phyloP scores from a whole-genome alignment of 2,797 vertebrate species.

The Phrynocephalus forsythii region DNA sequence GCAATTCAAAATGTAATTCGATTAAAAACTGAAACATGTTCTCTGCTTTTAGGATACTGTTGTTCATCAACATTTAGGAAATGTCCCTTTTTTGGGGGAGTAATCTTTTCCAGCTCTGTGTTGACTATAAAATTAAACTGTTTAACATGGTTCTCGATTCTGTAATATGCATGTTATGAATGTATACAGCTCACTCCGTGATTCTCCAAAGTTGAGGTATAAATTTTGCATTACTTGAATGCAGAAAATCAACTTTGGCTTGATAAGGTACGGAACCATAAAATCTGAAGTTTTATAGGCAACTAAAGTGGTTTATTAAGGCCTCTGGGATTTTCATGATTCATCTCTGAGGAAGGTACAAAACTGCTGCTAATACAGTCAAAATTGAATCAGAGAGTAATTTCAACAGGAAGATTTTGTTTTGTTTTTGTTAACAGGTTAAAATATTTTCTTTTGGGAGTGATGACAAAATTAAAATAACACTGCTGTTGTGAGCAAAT shows the following conservation, averaged over 20 bases:
- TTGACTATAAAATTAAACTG: background rate
- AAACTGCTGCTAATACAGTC: no score
- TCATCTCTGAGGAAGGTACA: background rate
- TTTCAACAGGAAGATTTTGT: background rate
- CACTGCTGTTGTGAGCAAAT: background rate
- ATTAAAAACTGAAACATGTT: no score
- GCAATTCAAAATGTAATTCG: no score
- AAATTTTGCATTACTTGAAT: background rate
- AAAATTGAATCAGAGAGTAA: no score
- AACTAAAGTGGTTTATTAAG: background rate
- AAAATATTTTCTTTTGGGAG: background rate
- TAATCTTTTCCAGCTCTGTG: no score
- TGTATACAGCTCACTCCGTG: background rate
- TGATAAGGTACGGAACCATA: background rate
- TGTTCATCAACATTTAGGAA: no score
- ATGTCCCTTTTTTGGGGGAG: no score
- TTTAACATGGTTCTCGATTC: no score
- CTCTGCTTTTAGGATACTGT: no score
- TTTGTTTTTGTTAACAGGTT: background rate
- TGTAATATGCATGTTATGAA: background rate
- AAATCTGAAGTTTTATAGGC: background rate
- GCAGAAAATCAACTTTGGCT: background rate
- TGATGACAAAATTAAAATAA: conserved; percentile 4
- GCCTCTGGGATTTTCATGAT: background rate
- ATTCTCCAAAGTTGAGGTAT: background rate